These are phyloP conservation scores for Ctenopoma kingsleyae DNA, from an alignment of 2,797 vertebrate species.

Conservation along the genomic window DNA sequence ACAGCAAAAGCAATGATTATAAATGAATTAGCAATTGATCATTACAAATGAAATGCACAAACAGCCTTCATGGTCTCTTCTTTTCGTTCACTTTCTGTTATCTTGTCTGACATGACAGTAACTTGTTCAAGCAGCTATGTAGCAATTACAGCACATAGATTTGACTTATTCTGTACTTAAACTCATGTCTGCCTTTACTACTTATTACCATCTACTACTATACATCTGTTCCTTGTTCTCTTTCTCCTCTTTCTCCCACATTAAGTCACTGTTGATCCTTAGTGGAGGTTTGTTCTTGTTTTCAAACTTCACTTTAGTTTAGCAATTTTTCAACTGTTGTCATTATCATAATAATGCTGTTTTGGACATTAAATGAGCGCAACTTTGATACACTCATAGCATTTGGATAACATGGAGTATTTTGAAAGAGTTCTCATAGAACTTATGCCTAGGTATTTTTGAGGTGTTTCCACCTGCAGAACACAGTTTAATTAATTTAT, in stretches of 20 bases:
- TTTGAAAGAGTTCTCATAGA: conserved; percentile 2
- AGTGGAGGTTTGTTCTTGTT: conserved; percentile 24
- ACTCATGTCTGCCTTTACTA: not conserved
- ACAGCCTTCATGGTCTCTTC: not conserved
- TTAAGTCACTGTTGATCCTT: not conserved
- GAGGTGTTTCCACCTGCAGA: conserved; percentile 9
- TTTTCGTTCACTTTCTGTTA: not conserved
- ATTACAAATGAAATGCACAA: too few species aligned
- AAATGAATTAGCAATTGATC: too few species aligned
- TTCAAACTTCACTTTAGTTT: conserved; percentile 1
- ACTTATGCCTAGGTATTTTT: not conserved
- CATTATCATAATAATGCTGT: conserved; percentile 15
- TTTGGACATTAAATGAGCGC: conserved; percentile 16
- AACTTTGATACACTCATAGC: conserved; percentile 2
- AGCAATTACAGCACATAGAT: not conserved
- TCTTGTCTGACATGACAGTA: not conserved
- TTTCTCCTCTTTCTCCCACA: conserved; percentile 22
- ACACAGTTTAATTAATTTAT: conserved; percentile 40
- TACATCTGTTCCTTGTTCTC: not conserved
- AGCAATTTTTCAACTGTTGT: not conserved
- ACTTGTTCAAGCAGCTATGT: not conserved
- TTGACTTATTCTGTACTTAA: not conserved
- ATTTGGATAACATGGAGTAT: not conserved
- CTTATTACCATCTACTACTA: not conserved
- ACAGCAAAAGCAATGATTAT: too few species aligned